phyloP scores from a whole-genome alignment of 2,888 invertebrate species.

The Agrotis clavis region DNA sequence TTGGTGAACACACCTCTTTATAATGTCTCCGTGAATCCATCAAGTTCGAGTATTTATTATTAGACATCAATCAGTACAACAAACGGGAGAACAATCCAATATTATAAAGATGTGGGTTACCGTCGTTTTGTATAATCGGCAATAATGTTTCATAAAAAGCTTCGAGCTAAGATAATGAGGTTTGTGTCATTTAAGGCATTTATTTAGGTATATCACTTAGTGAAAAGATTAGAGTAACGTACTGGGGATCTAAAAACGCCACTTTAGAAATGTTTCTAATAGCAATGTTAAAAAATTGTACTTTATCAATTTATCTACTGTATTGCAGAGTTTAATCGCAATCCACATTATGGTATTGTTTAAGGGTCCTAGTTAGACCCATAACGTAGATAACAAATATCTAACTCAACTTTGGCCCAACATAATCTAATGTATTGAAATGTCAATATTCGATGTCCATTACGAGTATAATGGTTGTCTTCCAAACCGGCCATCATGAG shows the following conservation, averaged over 20 bases:
- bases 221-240: no score
- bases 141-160: background rate
- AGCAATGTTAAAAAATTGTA: no score
- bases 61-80: slow-evolving; percentile 36
- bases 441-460: background rate
- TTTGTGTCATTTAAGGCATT: no score
- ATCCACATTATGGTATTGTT: no score
- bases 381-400: background rate
- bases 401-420: background rate
- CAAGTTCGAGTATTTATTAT: slow-evolving; percentile 41
- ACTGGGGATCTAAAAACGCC: no score
- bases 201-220: no score
- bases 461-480: no score
- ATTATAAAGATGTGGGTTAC: background rate
- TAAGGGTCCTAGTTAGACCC: no score
- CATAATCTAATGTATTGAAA: background rate
- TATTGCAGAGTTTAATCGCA: no score
- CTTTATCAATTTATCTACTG: no score
- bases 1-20: slow-evolving; percentile 13
- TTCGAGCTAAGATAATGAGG: background rate
- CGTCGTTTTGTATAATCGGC: background rate
- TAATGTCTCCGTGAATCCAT: slow-evolving; percentile 27
- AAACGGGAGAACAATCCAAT: slow-evolving; percentile 20
- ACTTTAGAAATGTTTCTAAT: no score
- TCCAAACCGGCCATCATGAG: background rate